Conservation (phyloP, 2,797 vertebrate genomes). For the Cuculus canorus region DNA sequence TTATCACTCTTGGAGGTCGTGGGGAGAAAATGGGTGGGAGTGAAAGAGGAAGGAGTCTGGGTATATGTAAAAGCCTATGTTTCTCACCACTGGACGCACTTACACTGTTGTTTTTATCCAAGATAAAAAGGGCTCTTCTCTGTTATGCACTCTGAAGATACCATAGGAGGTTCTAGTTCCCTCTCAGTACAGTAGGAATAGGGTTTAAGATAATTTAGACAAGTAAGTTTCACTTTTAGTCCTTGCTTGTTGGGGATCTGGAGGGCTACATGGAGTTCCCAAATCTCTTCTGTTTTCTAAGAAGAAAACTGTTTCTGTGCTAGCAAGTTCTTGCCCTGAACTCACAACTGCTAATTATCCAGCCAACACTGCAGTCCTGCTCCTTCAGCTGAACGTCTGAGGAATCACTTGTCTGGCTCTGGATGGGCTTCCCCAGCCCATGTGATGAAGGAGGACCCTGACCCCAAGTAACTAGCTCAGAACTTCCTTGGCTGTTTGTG, state of each 20-base stretch:
- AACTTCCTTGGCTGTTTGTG: not conserved
- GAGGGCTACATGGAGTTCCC: not conserved
- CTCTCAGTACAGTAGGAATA: not conserved
- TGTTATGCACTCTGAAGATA: not conserved
- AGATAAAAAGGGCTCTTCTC: not conserved
- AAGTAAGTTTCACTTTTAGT: not conserved
- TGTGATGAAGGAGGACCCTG: too few relatives aligned
- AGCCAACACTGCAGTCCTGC: fast-evolving
- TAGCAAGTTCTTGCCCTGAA: not conserved
- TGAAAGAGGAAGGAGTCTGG: not conserved
- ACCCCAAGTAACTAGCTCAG: not conserved
- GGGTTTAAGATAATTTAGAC: not conserved
- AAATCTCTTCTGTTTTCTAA: not conserved
- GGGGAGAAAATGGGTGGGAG: not conserved
- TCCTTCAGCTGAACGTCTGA: not conserved
- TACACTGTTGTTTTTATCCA: not conserved
- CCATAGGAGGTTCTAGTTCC: not conserved
- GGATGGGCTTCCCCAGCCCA: fast-evolving
- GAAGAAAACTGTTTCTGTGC: not conserved
- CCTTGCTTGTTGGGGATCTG: not conserved
- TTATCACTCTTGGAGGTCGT: not conserved
- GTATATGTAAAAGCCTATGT: not conserved
- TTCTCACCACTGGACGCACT: not conserved
- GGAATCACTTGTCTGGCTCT: not conserved
- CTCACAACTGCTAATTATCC: not conserved